A percentile compares a stretch with the other conserved stretches of the same genome.
Conservation (phyloP, 2,888 invertebrate genomes). For the Heliconius cydno region DNA sequence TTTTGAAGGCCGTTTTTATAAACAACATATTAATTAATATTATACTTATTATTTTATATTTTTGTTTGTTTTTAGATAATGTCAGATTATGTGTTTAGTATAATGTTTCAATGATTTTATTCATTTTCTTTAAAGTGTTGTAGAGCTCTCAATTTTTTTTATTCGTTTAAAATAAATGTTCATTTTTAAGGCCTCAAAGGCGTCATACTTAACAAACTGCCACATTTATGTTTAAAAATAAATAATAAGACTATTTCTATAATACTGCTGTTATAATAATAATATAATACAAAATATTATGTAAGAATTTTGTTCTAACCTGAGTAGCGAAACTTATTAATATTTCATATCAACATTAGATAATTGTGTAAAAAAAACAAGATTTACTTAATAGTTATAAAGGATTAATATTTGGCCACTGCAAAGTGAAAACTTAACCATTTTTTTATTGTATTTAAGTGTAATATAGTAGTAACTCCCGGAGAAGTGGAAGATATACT, state of each 20-base stretch:
- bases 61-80: too few species aligned
- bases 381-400: too few species aligned
- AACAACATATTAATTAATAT: too few species aligned
- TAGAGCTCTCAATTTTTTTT: background rate
- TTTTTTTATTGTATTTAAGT: background rate
- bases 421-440: background rate
- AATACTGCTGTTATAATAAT: background rate
- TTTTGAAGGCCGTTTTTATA: background rate
- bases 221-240: constrained; percentile 11
- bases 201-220: constrained; percentile 10
- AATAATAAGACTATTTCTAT: constrained; percentile 1
- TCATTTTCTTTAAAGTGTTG: background rate
- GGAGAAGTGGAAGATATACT: too few species aligned
- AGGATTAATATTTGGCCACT: background rate
- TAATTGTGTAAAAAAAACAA: background rate
- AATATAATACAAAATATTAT: background rate
- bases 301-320: background rate
- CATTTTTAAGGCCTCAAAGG: background rate
- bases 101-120: too few species aligned
- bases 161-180: background rate
- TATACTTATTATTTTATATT: too few species aligned
- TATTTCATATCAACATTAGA: background rate
- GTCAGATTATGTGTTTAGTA: too few species aligned
- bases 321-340: background rate
- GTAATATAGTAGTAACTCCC: too few species aligned